phyloP scores from a whole-genome alignment of 1,140 invertebrate species.

The Drosophila sulfurigaster region DNA sequence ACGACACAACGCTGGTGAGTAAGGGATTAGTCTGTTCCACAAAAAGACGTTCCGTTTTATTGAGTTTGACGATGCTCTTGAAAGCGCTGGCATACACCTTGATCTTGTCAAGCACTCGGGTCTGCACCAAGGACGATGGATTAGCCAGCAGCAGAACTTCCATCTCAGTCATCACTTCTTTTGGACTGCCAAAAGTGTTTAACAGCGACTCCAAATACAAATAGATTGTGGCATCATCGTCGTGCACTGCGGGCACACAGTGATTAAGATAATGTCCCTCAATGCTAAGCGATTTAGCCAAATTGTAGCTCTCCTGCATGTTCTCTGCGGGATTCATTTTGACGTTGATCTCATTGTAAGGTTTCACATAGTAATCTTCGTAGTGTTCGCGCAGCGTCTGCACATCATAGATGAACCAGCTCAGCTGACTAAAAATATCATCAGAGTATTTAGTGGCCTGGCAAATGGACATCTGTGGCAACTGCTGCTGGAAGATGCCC shows the following conservation, averaged over 20 bases:
- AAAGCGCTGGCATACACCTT: conserved; percentile 66
- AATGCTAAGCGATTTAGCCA: conserved; percentile 53
- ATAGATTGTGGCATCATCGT: conserved; percentile 53
- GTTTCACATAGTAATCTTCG: conserved; percentile 57
- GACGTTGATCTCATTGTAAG: conserved; percentile 56
- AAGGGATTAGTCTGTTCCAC: conserved; percentile 61
- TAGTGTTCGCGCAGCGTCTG: conserved; percentile 67
- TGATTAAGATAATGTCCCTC: conserved; percentile 64
- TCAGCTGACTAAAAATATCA: conserved; percentile 69
- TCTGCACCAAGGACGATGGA: conserved; percentile 43
- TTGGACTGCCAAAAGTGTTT: conserved; percentile 50
- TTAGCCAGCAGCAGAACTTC: conserved; percentile 66
- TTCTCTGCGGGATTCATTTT: conserved; percentile 29
- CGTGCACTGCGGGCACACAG: conserved; percentile 33
- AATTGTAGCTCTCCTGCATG: conserved; percentile 39
- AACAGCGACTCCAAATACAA: conserved; percentile 68
- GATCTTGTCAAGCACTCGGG: conserved; percentile 58
- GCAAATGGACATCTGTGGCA: conserved; percentile 74
- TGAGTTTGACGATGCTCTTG: conserved; percentile 64
- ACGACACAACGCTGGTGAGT: conserved; percentile 45
- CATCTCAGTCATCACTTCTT: conserved; percentile 47
- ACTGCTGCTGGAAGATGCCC: conserved; percentile 67
- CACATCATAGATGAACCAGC: conserved; percentile 71
- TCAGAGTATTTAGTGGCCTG: conserved; percentile 50
- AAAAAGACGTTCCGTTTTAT: conserved; percentile 62